A percentile compares a stretch with the other conserved stretches of the same genome.
phyloP scores from a whole-genome alignment of 2,797 vertebrate genomes.

The Erpetoichthys calabaricus region DNA sequence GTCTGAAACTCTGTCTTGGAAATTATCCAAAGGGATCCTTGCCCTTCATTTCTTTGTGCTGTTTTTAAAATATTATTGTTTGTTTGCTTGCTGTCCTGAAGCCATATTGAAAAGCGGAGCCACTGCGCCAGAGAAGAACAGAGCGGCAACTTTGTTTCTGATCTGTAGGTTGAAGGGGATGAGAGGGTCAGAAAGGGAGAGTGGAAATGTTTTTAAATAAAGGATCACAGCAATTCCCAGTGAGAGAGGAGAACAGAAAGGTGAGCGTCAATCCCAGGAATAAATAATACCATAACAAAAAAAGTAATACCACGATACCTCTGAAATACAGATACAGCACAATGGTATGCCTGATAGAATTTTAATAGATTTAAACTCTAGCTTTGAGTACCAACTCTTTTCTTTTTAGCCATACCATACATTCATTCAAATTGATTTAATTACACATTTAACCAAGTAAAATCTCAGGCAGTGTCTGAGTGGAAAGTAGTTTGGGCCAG shows the following conservation, averaged over 20 bases:
- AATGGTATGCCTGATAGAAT: no score
- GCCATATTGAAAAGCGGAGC: conserved; percentile 57
- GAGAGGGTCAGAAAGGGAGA: conserved; percentile 43
- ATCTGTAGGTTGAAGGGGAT: conserved; percentile 42
- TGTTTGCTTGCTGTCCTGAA: conserved; percentile 53
- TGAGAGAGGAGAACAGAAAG: conserved; percentile 39
- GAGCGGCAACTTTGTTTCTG: conserved; percentile 49
- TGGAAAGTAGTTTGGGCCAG: no score
- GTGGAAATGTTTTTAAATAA: conserved; percentile 65
- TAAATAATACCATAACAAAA: conserved; percentile 32
- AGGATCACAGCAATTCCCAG: conserved; percentile 41
- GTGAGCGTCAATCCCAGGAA: conserved; percentile 45
- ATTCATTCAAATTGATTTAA: no score
- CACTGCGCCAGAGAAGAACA: conserved; percentile 41
- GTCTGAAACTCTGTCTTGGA: conserved; percentile 48
- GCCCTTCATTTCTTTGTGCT: conserved; percentile 54
- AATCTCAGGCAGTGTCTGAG: no score
- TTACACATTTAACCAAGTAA: no score
- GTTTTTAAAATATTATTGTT: conserved; percentile 39
- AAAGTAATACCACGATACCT: conserved; percentile 18
- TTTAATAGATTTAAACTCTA: no score
- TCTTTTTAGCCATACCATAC: no score
- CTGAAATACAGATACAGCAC: not conserved
- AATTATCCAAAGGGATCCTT: conserved; percentile 46
- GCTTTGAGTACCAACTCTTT: no score